Evolutionary conservation across 2,797 vertebrate genomes (phyloP), one percentile per base, ranked within the genome.

Genomic region (Danio choprae): DNA sequence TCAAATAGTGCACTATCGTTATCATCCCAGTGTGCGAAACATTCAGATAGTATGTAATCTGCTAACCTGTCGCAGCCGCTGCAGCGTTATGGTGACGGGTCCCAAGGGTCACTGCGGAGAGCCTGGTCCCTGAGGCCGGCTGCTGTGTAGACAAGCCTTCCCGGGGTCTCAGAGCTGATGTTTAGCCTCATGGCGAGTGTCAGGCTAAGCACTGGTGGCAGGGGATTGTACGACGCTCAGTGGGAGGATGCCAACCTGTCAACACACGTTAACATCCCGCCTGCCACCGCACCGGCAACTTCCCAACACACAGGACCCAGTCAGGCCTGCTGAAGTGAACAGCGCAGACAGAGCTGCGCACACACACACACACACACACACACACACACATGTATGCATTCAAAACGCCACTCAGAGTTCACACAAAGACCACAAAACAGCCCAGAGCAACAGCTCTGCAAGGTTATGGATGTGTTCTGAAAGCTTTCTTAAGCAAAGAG

Each of bases 191-290:
- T 88, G 85, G 71, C 84, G 64, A 84, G 69, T 79, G 72, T 84
- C 78, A 88, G 73, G 88, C 87, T 88, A 90, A 93, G 86, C 84
- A 62, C 81, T 90, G 88, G 69, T 76, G 87, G 85, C 84, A 85
- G 76, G 84, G 74, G 73, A 70, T 88, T 76, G 70, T 62, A 74
- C 86, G 29, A 65, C 56, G 60, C 82, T 86, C 88, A 85, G 44
- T 77, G 79, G 74, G 85, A 88, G 85, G 62, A 88, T 88, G 88
- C 86, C 84, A 85, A 85, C 70, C 81, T 74, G 80, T 83, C 82
- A 86, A 88, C 16, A 84, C 64, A 63, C 7, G 74, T 83, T 85
- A 83, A 38, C 65, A 69, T 71, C 79, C 51, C 4, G 18, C 60
- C 77, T 44, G 38, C 18, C 2, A 1, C 56, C 53, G 67, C 88